Conservation (phyloP, 2,113 vertebrate species). For the Ammospiza caudacuta region DNA sequence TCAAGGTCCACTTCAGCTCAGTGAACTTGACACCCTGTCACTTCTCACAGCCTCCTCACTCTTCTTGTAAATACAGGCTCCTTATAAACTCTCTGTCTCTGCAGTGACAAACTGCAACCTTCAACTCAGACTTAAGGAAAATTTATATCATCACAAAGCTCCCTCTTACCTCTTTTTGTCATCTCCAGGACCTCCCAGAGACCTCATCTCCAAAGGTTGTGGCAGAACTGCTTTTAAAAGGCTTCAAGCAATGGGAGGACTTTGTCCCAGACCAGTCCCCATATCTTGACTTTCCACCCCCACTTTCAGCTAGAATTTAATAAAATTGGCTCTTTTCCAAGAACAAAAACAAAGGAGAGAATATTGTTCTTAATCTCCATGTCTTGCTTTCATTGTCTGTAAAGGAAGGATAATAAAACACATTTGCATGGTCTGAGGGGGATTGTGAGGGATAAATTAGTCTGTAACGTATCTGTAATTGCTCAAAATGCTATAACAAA, state of each 20-base stretch:
- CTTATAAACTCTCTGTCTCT: background rate
- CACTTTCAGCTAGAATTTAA: background rate
- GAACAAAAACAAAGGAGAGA: background rate
- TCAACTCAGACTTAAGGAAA: background rate
- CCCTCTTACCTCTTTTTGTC: background rate
- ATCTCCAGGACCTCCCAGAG: background rate
- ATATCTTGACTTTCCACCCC: background rate
- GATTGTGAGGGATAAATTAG: background rate
- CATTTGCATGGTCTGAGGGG: background rate
- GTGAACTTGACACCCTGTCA: background rate
- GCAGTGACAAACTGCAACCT: background rate
- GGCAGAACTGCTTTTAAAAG: background rate
- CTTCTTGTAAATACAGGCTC: background rate
- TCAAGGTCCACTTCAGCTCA: background rate
- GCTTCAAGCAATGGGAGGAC: background rate
- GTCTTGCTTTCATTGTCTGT: background rate
- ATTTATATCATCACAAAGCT: background rate
- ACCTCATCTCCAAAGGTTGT: background rate
- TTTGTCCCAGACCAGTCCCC: background rate
- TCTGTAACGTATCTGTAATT: background rate
- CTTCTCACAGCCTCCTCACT: background rate
- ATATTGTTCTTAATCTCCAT: background rate
- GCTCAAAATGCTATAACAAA: background rate
- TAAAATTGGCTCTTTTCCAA: background rate
- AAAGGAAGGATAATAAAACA: background rate